Percentiles rank a stretch among this genome's conserved stretches.
phyloP scores from a whole-genome alignment of 2,888 invertebrate species.

The Ferdinandea cuprea region DNA sequence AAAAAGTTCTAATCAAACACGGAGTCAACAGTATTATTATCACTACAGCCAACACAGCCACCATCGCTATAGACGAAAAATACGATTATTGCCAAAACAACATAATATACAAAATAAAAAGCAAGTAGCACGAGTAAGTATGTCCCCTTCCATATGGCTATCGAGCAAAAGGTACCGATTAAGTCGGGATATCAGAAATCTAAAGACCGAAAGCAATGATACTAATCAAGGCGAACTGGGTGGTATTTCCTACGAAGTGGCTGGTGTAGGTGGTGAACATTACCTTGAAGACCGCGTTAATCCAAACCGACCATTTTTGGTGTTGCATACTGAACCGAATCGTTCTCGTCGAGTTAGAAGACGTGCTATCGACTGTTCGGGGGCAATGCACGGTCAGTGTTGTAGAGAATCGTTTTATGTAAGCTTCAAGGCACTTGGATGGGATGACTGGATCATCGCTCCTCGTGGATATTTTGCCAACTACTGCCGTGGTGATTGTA shows the following conservation, averaged over 20 bases:
- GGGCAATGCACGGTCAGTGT: slow-evolving; percentile 87
- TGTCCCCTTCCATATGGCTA: slow-evolving; percentile 18
- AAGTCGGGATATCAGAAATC: no score
- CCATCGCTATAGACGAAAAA: slow-evolving; percentile 63
- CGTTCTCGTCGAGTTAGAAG: slow-evolving; percentile 89
- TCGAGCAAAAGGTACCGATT: slow-evolving; percentile 26
- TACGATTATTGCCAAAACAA: slow-evolving; percentile 23
- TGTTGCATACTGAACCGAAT: slow-evolving; percentile 90
- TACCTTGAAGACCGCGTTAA: slow-evolving; percentile 82
- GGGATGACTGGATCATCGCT: slow-evolving; percentile 97
- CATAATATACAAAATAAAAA: slow-evolving; percentile 6
- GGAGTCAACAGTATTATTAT: slow-evolving; percentile 39
- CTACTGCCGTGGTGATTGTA: slow-evolving; percentile 95
- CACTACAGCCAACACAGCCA: slow-evolving; percentile 51
- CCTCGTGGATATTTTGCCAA: slow-evolving; percentile 96
- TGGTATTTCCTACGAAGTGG: slow-evolving; percentile 78
- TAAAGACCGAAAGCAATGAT: not conserved
- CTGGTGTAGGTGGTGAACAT: slow-evolving; percentile 33
- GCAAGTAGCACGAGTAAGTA: slow-evolving; percentile 1
- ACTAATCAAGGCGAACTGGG: slow-evolving; percentile 76
- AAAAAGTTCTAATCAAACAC: slow-evolving; percentile 28
- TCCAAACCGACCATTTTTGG: slow-evolving; percentile 91
- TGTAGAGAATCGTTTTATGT: slow-evolving; percentile 96
- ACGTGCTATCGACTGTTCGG: slow-evolving; percentile 92
- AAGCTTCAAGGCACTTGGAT: slow-evolving; percentile 94